Evolutionary conservation across 2,888 invertebrate species (phyloP), one percentile per base, ranked within the genome.

Genomic region (Macrosoma leucophasiata): DNA sequence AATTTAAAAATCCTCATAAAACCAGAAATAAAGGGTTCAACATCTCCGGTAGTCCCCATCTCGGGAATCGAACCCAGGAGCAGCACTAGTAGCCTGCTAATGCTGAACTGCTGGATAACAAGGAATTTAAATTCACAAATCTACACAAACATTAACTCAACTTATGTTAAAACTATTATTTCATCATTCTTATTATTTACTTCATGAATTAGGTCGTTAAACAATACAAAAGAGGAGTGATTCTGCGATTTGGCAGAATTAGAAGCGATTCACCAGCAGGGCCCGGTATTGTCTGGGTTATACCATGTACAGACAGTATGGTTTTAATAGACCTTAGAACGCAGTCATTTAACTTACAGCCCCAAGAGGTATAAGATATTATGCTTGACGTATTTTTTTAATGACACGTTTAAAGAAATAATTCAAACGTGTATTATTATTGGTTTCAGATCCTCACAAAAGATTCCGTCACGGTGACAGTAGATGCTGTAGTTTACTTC

Each of bases 351-450:
- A 95, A 95, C 78, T 92, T 97, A 7, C 93, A 95, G 18, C 93
- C 95, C 1, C 96, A 97, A 85, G 96, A 96, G 87, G 94, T 96
- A 49, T n/a, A n/a, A n/a, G n/a, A n/a, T n/a, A n/a, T n/a, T n/a
- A 17, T 9, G 13, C 13, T 12, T 11, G 18, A 30, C 18, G 22
- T 32, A 26, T 27, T 12, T 13, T 19, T 8, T 19, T 15, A 23
- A 13, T 14, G n/a, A 25, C 8, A 13, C 8, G 13, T 15, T 7
- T 21, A 26, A 2, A 29, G 43, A 61, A 37, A 17, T 7, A 17
- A n/a, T n/a, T 17, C 4, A 17, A 17, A 7, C 4, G 4, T 17
- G 17, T 17, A 17, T 17, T 17, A 17, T 55, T 89, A 88, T 87
- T 89, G 31, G 78, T 95, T 86, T 93, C 52, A 94, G 94, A 33